phyloP scores from a whole-genome alignment of 2,113 vertebrate species.

The Syngnathoides biaculeatus region DNA sequence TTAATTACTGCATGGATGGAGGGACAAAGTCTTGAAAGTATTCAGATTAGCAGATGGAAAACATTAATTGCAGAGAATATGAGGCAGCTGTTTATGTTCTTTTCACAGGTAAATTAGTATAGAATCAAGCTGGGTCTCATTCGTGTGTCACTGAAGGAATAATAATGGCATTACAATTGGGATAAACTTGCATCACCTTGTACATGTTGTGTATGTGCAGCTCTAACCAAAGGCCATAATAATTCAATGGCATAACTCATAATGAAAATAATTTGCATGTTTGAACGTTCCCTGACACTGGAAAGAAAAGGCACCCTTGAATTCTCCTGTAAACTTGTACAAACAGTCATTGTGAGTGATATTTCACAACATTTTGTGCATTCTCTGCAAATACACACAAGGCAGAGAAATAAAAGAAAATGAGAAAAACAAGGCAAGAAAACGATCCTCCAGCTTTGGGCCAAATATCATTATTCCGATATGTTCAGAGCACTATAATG shows the following conservation, averaged over 20 bases:
- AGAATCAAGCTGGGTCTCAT: too few species aligned
- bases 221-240: constrained; percentile 4
- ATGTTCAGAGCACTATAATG: constrained; percentile 22
- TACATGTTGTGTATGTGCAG: not conserved
- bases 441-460: constrained; percentile 22
- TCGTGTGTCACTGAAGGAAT: too few species aligned
- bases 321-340: constrained; percentile 4
- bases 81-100: too few species aligned
- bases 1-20: constrained; percentile 32
- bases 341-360: not conserved
- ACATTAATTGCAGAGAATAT: too few species aligned
- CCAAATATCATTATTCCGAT: constrained; percentile 26
- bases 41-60: too few species aligned
- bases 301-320: not conserved
- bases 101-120: too few species aligned
- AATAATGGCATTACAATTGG: not conserved
- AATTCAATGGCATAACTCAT: constrained; percentile 1
- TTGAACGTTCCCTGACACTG: constrained; percentile 21
- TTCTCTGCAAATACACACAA: not conserved
- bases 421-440: constrained; percentile 6
- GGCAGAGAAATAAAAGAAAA: not conserved
- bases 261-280: constrained; percentile 20
- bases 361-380: not conserved
- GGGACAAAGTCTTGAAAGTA: not conserved
- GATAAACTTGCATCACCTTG: constrained; percentile 6